Conservation (phyloP, 2,888 invertebrate genomes). For the Latrodectus hesperus region DNA sequence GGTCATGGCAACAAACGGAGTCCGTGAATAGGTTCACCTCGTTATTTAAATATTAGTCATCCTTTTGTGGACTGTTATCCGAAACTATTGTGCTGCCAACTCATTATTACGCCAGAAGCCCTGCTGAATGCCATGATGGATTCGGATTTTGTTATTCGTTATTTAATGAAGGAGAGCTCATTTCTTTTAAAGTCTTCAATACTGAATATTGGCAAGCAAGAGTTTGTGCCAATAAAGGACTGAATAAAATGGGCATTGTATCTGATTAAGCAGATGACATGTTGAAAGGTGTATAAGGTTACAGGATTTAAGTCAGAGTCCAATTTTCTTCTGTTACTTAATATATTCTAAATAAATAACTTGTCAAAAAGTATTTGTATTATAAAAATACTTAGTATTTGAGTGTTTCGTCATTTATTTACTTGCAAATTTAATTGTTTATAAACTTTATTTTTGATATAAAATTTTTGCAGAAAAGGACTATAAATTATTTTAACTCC, state of each 20-base stretch:
- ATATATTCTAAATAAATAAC: too few species aligned
- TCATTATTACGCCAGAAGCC: constrained; percentile 30
- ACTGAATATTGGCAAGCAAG: not conserved
- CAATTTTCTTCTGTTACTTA: too few species aligned
- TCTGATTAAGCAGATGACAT: not conserved
- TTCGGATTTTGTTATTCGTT: constrained; percentile 5
- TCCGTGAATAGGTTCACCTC: constrained; percentile 15
- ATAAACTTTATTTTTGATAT: too few species aligned
- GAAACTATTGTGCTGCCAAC: constrained; percentile 27
- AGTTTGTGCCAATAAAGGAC: not conserved
- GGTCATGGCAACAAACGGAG: constrained; percentile 5
- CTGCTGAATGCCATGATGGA: constrained; percentile 21
- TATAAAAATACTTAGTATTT: too few species aligned
- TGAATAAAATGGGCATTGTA: not conserved
- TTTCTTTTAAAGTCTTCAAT: not conserved
- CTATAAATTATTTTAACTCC: too few species aligned
- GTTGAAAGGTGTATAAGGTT: too few species aligned
- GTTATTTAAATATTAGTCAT: constrained; percentile 40
- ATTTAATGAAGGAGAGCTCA: constrained; percentile 23
- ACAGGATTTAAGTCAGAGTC: too few species aligned
- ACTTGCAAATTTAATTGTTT: too few species aligned
- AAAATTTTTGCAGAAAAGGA: too few species aligned
- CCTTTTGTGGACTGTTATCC: constrained; percentile 45
- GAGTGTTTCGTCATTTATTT: too few species aligned
- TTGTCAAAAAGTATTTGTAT: too few species aligned